phyloP scores from a whole-genome alignment of 2,888 invertebrate species.

The Portevinia maculata region DNA sequence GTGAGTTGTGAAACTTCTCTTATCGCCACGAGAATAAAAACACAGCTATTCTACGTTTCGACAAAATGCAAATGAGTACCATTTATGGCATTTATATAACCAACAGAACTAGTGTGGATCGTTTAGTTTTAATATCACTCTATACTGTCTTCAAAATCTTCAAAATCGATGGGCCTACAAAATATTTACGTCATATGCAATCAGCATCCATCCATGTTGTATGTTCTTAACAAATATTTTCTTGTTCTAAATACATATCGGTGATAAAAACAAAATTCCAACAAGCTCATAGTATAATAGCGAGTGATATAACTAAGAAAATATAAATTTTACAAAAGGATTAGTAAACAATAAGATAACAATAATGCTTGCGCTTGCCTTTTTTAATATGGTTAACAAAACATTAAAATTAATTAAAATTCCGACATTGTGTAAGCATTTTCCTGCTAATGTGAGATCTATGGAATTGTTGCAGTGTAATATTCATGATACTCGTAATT shows the following conservation, averaged over 20 bases:
- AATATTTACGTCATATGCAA: neutral
- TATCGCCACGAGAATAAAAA: too few species aligned
- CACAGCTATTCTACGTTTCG: too few species aligned
- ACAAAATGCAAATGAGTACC: too few species aligned
- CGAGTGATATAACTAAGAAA: slow-evolving; percentile 10
- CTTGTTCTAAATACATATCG: neutral
- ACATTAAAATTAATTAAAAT: slow-evolving; percentile 32
- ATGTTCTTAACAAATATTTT: neutral
- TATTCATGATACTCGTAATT: slow-evolving; percentile 3
- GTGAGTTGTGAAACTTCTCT: too few species aligned
- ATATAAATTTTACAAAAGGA: slow-evolving; percentile 21
- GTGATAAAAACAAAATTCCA: slow-evolving; percentile 6
- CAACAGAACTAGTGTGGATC: too few species aligned
- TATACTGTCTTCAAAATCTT: neutral
- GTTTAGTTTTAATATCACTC: too few species aligned
- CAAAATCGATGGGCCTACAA: neutral
- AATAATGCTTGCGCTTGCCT: neutral
- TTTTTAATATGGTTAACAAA: neutral
- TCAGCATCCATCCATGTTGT: neutral
- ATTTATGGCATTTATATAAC: too few species aligned
- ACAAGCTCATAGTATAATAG: neutral
- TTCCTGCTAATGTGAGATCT: neutral
- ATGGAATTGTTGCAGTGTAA: slow-evolving; percentile 7
- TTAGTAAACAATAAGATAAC: slow-evolving; percentile 25
- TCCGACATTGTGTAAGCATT: neutral